Base-by-base conservation (phyloP, 2,113 vertebrate genomes). In the Helogale parvula region DNA sequence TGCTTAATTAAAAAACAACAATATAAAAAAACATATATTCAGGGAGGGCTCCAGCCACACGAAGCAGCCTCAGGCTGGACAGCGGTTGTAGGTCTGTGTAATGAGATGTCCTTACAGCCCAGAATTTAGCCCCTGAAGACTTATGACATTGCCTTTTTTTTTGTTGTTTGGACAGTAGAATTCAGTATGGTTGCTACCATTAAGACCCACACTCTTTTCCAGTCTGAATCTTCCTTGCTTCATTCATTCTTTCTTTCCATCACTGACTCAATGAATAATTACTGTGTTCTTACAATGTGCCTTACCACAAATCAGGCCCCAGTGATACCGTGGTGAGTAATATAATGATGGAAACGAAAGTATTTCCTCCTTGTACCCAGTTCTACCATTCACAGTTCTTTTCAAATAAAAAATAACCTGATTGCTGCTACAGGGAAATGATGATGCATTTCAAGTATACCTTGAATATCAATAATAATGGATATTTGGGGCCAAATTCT, bases 1-100 rank as follows among this genome's bases (percentile, higher is more conserved):
- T 94, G 76, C 90, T 91, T 97, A 97, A 97, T 89, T 92, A 85
- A 83, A 97, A 96, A 95, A 79, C 35, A 95, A 93, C 72, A 88
- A 83, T 47, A 69, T 82, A 76, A 35, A 66, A n/a, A 95, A 93
- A 85, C 4, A 45, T 45, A 41, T 41, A 41, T 50, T n/a, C 60
- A 87, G 2, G 54, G 27, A 93, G 19, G 47, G 35, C 41, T 89
- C 21, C 86, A 93, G 88, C 17, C 63, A 89, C 45, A 17, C 57
- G 54, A n/a, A 35, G 63, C 31, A 74, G 25, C n/a, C 83, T n/a
- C 68, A 35, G 50, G 54, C 68, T 77, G 79, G 85, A 33, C 52
- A 83, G 74, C 63, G 52, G 87, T 76, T 97, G 50, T 15, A 25
- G 38, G 15, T 84, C 31, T 38, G 25, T 27, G 45, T 60, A 95